Evolutionary conservation across 2,113 vertebrate species (phyloP), one percentile per base, ranked within the genome.

Genomic region (Oceanodroma tethys): DNA sequence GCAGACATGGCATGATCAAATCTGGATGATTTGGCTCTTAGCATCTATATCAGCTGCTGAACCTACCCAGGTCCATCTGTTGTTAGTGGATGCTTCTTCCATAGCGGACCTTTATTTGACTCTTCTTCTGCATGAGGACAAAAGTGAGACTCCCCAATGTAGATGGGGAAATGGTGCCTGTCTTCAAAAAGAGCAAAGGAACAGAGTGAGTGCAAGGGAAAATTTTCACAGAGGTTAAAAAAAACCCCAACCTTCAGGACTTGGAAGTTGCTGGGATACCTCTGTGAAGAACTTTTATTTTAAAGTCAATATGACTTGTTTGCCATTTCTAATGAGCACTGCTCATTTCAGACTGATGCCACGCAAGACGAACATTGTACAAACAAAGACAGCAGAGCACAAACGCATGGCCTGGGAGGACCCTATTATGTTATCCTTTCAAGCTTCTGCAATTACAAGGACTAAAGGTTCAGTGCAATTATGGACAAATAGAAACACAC

Each of bases 401-500:
- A 88, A 70, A 71, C 36, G 76, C 52, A 53, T 9, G 34, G 56
- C 56, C 60, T 40, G 34, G 65, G 58, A 92, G n/a, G 66, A 62
- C 25, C 19, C 11, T 93, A 26, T 63, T 63, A 56, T 23, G 21
- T 30, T 81, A 52, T 53, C 21, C 56, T 87, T 84, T 87, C 36
- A 85, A 68, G 81, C 19, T 84, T 71, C 43, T 88, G 63, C 68
- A 74, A 19, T 62, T 59, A 38, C 21, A 91, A 62, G 76, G 87
- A 82, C 29, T 93, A 55, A 92, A 73, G 4, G 53, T 85, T 96
- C 70, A 60, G 36, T 62, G 40, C 30, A 72, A 36, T 84, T 93
- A 75, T 56, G 92, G 92, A 95, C 96, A 95, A 93, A 95, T 23
- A 92, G 43, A 92, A 97, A 95, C 95, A 94, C 79, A 87, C 88